Evolutionary conservation across 2,888 invertebrate genomes (phyloP).

Genomic region (Uropetala carovei): DNA sequence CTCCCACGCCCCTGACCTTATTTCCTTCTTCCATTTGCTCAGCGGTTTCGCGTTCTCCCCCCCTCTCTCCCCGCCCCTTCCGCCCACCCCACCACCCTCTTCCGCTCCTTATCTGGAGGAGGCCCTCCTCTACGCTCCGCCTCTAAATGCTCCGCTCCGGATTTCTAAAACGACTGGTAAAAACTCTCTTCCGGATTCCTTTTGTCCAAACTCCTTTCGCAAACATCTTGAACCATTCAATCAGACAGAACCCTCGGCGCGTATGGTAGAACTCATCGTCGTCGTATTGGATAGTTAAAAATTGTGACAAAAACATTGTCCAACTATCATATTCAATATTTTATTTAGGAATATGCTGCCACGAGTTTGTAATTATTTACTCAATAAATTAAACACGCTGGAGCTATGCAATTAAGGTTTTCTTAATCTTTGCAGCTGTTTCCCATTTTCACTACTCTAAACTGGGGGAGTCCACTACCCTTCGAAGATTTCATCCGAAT

Average conservation of each 20-base stretch:
- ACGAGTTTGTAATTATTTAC: too few relatives aligned
- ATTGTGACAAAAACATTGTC: too few relatives aligned
- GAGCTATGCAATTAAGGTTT: too few relatives aligned
- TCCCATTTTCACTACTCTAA: too few relatives aligned
- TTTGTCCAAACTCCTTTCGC: conserved; percentile 25
- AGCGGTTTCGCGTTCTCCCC: not conserved
- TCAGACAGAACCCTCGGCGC: not conserved
- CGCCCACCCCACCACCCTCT: conserved; percentile 10
- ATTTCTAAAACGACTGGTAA: conserved; percentile 37
- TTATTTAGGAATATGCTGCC: too few relatives aligned
- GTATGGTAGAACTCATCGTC: too few relatives aligned
- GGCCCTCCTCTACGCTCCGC: not conserved
- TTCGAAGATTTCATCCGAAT: too few relatives aligned
- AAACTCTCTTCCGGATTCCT: conserved; percentile 33
- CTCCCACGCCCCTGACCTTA: conserved; percentile 59
- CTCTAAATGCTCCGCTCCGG: conserved; percentile 16
- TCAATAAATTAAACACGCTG: too few relatives aligned
- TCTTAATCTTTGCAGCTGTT: too few relatives aligned
- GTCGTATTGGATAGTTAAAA: too few relatives aligned
- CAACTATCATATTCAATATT: too few relatives aligned
- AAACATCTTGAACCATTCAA: conserved; percentile 9
- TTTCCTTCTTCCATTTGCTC: conserved; percentile 30
- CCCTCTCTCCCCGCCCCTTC: not conserved
- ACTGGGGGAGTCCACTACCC: too few relatives aligned
- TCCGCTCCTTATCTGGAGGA: conserved; percentile 28